These are phyloP conservation scores for Ridgeia piscesae DNA, from an alignment of 1,140 invertebrate genomes.

Conservation along the genomic window DNA sequence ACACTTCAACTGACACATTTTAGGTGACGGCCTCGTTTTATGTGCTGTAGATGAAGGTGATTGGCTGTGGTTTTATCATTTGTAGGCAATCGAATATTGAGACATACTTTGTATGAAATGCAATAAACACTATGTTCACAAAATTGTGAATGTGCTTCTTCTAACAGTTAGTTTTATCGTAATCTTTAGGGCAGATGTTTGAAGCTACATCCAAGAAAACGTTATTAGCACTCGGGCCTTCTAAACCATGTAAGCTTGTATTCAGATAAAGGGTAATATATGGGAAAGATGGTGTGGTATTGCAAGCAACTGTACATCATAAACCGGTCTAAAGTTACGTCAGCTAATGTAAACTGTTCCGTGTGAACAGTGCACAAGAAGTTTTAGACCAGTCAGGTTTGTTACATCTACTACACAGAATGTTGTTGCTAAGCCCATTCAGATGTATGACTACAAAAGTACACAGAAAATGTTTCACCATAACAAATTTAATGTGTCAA, in stretches of 20 bases:
- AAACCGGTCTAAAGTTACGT: too few relatives aligned
- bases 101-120: not conserved
- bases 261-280: not conserved
- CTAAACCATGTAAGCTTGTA: not conserved
- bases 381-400: too few relatives aligned
- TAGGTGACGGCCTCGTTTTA: not conserved
- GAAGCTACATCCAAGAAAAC: not conserved
- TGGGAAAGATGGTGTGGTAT: too few relatives aligned
- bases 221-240: not conserved
- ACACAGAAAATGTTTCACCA: too few relatives aligned
- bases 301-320: too few relatives aligned
- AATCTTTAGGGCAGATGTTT: not conserved
- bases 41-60: not conserved
- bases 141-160: not conserved
- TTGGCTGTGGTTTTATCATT: not conserved
- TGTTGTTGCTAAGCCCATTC: too few relatives aligned
- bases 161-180: not conserved
- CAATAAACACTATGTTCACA: slow-evolving; percentile 6
- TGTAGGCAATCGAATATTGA: not conserved
- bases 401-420: too few relatives aligned
- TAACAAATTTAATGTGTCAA: too few relatives aligned
- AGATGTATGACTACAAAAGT: too few relatives aligned
- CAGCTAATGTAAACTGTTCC: too few relatives aligned
- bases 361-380: too few relatives aligned
- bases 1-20: not conserved